These are phyloP conservation scores for Megaustenia siamemsis DNA, from an alignment of 2,888 invertebrate genomes.

Conservation along the genomic window DNA sequence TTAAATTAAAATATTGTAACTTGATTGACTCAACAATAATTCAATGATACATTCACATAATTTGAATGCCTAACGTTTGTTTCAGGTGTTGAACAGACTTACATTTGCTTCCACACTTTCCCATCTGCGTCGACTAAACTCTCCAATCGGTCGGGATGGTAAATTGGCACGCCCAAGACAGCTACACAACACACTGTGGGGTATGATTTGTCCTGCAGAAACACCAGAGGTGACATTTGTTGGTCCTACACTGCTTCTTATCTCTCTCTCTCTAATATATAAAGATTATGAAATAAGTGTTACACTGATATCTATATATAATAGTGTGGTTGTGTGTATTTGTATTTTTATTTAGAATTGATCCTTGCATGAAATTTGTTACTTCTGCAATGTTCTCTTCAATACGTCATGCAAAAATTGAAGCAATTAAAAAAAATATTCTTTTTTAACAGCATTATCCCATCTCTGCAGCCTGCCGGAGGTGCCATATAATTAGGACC, in stretches of 20 bases:
- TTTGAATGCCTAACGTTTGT: not conserved
- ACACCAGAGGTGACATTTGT: constrained; percentile 92
- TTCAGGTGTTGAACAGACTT: constrained; percentile 93
- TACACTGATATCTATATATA: no score
- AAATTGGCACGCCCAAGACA: constrained; percentile 99
- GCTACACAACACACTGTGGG: constrained; percentile 99
- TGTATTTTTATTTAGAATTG: no score
- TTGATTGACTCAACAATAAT: no score
- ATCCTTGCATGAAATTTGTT: no score
- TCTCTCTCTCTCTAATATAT: not conserved
- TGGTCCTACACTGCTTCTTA: not conserved
- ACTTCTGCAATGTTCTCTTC: no score
- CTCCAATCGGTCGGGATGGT: constrained; percentile 99
- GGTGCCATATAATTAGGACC: no score
- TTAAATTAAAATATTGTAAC: not conserved
- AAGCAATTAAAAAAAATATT: no score
- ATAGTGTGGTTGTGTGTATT: no score
- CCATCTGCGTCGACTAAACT: constrained; percentile 98
- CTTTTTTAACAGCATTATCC: no score
- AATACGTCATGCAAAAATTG: no score
- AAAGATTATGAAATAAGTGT: no score
- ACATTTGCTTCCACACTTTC: constrained; percentile 99
- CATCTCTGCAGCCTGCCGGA: no score
- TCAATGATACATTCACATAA: not conserved
- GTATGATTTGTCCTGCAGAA: constrained; percentile 99